A percentile compares a stretch with the other conserved stretches of the same genome.
Conservation (phyloP, 2,797 vertebrate genomes). For the Neosalanx taihuensis region DNA sequence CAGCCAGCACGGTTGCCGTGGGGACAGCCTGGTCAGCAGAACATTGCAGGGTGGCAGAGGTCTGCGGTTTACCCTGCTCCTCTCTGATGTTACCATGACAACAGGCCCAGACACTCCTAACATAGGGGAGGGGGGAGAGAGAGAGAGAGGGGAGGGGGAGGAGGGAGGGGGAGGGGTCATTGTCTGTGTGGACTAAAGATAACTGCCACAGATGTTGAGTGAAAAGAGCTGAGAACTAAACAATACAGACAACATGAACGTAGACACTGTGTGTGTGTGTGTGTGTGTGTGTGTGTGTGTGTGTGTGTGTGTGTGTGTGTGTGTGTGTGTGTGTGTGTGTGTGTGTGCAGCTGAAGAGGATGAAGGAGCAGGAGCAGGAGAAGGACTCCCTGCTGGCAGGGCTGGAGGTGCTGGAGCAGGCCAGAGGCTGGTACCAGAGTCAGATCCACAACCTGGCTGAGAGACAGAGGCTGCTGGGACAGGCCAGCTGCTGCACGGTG, state of each 20-base stretch:
- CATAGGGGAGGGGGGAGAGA: not conserved
- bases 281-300: not conserved
- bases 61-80: too few species aligned
- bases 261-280: not conserved
- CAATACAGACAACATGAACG: not conserved
- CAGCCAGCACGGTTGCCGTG: conserved; percentile 21
- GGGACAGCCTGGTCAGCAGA: conserved; percentile 70
- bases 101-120: too few species aligned
- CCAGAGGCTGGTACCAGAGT: conserved; percentile 88
- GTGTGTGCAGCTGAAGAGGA: conserved; percentile 81
- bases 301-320: not conserved
- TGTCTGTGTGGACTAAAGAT: not conserved
- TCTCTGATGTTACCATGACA: too few species aligned
- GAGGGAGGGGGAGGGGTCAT: not conserved
- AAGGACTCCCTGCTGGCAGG: conserved; percentile 89
- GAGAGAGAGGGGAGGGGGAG: not conserved
- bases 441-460: conserved; percentile 88
- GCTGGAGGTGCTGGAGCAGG: conserved; percentile 84
- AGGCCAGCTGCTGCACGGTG: conserved; percentile 70
- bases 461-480: conserved; percentile 81
- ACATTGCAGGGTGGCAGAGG: conserved; percentile 24
- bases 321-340: not conserved
- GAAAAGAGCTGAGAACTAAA: not conserved
- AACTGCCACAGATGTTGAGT: not conserved
- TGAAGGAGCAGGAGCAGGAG: conserved; percentile 94